phyloP scores from a whole-genome alignment of 2,113 vertebrate species.

The Prinia subflava region DNA sequence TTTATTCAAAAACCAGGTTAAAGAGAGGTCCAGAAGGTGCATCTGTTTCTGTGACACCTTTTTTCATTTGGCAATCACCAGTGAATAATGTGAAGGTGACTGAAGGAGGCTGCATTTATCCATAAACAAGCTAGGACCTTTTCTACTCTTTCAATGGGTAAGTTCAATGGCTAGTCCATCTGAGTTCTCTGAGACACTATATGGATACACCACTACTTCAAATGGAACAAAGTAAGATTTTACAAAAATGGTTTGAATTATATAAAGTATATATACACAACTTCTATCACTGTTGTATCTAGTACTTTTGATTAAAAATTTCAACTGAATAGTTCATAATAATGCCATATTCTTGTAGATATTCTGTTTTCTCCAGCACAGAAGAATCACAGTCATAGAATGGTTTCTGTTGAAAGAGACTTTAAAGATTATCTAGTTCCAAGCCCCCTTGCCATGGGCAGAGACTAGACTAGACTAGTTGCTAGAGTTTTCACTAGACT shows the following conservation, averaged over 20 bases:
- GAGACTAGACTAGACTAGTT: too few relatives aligned
- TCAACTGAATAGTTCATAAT: not conserved
- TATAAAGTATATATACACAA: not conserved
- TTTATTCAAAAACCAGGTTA: not conserved
- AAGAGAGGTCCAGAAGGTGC: not conserved
- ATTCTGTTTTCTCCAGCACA: not conserved
- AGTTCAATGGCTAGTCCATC: not conserved
- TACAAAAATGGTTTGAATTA: not conserved
- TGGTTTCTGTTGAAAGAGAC: not conserved
- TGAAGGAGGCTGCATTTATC: not conserved
- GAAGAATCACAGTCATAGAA: not conserved
- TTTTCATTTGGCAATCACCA: not conserved
- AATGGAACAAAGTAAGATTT: not conserved
- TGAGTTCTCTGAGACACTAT: not conserved
- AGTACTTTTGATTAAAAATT: not conserved
- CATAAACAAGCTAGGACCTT: not conserved
- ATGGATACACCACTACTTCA: not conserved
- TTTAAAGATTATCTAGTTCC: not conserved
- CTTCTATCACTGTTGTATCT: not conserved
- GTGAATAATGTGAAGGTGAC: not conserved
- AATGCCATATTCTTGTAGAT: not conserved
- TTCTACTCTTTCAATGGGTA: not conserved
- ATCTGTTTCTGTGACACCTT: not conserved
- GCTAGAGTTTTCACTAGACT: not conserved
- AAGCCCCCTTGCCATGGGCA: not conserved